phyloP scores from a whole-genome alignment of 1,140 invertebrate genomes.

The Achatina immaculata region DNA sequence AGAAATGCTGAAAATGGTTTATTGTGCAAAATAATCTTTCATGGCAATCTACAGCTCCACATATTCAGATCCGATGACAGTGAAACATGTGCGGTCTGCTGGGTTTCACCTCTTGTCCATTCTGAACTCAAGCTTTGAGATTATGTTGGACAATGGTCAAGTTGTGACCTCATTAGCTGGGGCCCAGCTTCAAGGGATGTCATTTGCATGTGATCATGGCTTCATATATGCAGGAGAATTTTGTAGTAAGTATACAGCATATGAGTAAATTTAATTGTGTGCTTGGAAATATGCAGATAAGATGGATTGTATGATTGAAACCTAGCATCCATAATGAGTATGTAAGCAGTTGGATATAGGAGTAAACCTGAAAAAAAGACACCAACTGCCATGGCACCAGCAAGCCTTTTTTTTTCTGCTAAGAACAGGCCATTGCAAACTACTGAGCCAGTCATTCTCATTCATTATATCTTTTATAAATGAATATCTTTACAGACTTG shows the following conservation, averaged over 20 bases:
- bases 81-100: background rate
- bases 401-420: background rate
- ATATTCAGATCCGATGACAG: background rate
- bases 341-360: too few species aligned
- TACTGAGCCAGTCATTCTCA: too few species aligned
- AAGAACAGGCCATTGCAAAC: too few species aligned
- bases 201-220: conserved; percentile 22
- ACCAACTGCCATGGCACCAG: background rate
- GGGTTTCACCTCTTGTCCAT: background rate
- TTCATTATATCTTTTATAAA: too few species aligned
- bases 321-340: background rate
- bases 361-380: background rate
- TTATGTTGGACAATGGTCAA: conserved; percentile 24
- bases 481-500: too few species aligned
- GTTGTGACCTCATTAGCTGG: background rate
- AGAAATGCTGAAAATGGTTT: background rate
- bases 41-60: background rate
- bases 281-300: too few species aligned
- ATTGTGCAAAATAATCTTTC: background rate
- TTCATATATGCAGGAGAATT: conserved; percentile 16
- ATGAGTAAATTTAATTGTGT: background rate
- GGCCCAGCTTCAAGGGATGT: background rate
- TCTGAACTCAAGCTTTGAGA: background rate
- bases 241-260: conserved; percentile 12
- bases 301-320: background rate